A percentile compares a stretch with the other conserved stretches of the same genome.
phyloP scores from a whole-genome alignment of 2,797 vertebrate genomes.

The Chromis chromis region DNA sequence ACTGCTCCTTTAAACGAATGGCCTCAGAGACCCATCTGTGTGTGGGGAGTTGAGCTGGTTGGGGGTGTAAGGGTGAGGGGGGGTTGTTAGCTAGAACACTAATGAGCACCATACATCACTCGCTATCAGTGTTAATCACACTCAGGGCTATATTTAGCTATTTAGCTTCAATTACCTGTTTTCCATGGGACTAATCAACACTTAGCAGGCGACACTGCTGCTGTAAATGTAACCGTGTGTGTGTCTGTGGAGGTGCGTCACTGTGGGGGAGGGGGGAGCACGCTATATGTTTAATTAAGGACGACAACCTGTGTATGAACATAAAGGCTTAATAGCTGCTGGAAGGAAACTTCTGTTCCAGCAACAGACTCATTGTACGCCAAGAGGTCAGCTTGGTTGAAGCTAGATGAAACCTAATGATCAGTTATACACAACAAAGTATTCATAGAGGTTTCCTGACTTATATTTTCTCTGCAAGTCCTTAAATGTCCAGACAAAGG shows the following conservation, averaged over 20 bases:
- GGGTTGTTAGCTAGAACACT: slow-evolving; percentile 47
- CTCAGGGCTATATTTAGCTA: slow-evolving; percentile 74
- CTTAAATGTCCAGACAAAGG: neutral
- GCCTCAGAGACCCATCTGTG: neutral
- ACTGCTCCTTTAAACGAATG: slow-evolving; percentile 40
- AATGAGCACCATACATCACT: slow-evolving; percentile 77
- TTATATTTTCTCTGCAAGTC: too few species aligned
- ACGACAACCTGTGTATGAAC: slow-evolving; percentile 44
- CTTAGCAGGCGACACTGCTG: slow-evolving; percentile 36
- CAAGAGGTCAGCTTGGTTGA: neutral
- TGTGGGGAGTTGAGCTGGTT: neutral
- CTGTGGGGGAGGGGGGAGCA: slow-evolving; percentile 15
- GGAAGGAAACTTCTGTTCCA: slow-evolving; percentile 17
- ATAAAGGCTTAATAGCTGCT: slow-evolving; percentile 26
- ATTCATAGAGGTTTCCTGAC: neutral
- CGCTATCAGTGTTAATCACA: slow-evolving; percentile 72
- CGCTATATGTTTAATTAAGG: slow-evolving; percentile 52
- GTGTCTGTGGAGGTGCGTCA: slow-evolving; percentile 5
- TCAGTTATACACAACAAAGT: neutral
- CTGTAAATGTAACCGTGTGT: slow-evolving; percentile 17
- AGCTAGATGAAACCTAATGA: neutral
- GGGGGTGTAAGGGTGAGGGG: neutral
- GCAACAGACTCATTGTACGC: too few species aligned
- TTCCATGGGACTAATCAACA: slow-evolving; percentile 74
- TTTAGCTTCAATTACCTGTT: slow-evolving; percentile 74